These are phyloP conservation scores for Lutraria rhynchaena DNA, from an alignment of 1,140 invertebrate genomes.

Conservation along the genomic window DNA sequence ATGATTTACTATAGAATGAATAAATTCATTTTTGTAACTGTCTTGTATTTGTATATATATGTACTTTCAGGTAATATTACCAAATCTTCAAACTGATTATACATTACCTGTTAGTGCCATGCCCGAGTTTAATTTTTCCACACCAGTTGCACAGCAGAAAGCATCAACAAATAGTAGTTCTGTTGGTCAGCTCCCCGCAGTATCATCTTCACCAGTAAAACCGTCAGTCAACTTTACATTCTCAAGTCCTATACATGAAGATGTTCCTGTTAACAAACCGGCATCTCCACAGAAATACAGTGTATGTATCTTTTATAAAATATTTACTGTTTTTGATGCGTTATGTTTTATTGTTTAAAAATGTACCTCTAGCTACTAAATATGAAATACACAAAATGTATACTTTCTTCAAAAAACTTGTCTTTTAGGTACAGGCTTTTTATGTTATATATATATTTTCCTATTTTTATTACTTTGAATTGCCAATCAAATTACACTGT, in stretches of 20 bases:
- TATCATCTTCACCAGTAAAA: neutral
- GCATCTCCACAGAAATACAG: constrained; percentile 26
- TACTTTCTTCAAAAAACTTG: too few species aligned
- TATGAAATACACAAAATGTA: too few species aligned
- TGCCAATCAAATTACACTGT: too few species aligned
- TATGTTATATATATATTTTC: too few species aligned
- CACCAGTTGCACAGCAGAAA: constrained; percentile 10
- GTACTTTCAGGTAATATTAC: constrained; percentile 59
- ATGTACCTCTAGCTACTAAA: too few species aligned
- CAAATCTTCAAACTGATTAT: constrained; percentile 72
- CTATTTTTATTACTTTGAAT: too few species aligned
- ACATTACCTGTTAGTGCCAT: constrained; percentile 69
- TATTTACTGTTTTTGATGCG: too few species aligned
- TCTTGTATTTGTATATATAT: neutral
- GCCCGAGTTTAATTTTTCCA: constrained; percentile 59
- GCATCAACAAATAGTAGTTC: neutral
- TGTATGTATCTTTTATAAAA: constrained; percentile 25
- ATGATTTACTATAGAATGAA: too few species aligned
- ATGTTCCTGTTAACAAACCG: constrained; percentile 23
- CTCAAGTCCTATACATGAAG: constrained; percentile 68
- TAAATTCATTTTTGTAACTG: too few species aligned
- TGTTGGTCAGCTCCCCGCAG: neutral
- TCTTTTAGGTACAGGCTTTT: too few species aligned
- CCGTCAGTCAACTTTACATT: constrained; percentile 67
- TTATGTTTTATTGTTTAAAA: too few species aligned